Evolutionary conservation across 2,113 vertebrate genomes (phyloP), one percentile per base, ranked within the genome.

Genomic region (Oostethus manadensis): DNA sequence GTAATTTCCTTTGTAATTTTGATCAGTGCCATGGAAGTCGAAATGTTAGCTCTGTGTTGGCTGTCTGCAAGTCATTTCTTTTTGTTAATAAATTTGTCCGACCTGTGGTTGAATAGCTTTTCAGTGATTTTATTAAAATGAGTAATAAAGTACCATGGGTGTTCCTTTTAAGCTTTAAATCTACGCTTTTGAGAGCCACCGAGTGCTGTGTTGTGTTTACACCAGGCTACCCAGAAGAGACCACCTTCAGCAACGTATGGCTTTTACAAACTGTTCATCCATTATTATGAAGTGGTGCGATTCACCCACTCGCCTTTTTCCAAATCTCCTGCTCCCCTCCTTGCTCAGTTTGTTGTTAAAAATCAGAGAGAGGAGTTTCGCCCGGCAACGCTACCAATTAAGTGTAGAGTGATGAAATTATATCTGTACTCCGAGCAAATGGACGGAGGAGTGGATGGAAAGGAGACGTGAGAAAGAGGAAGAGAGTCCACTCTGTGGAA

Each of bases 361-460:
- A 74, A 55, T 62, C 56, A 26, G 16, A 47, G 62, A 33, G 22
- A 33, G 51, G 38, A 55, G 53, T 35, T 62, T 65, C 69, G 74
- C 64, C 64, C 70, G 67, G 79, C 65, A 56, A 62, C 5, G 6
- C 68, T 63, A 66, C 70, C 81, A 82, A 81, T 84, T 84, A 87
- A 78, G 80, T 77, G 74, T 70, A 61, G 76, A 72, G 68, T 80
- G 79, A 89, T 88, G 79, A 86, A 84, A 89, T 87, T 84, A 87
- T 83, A 71, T 76, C 76, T 73, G 71, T 54, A 61, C 64, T 53
- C 70, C 1, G 51, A 64, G 70, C 77, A 86, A 86, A 88, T 87
- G 83, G 83, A 78, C 50, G 64, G 57, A 72, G 51, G 66, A 56
- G 58, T 56, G 66, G 73, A 71, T 62, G 60, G 63, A 76, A 66